Percentiles rank a stretch among this genome's conserved stretches.
Evolutionary conservation across 2,113 vertebrate species (phyloP).

Genomic region (Ifrita kowaldi): DNA sequence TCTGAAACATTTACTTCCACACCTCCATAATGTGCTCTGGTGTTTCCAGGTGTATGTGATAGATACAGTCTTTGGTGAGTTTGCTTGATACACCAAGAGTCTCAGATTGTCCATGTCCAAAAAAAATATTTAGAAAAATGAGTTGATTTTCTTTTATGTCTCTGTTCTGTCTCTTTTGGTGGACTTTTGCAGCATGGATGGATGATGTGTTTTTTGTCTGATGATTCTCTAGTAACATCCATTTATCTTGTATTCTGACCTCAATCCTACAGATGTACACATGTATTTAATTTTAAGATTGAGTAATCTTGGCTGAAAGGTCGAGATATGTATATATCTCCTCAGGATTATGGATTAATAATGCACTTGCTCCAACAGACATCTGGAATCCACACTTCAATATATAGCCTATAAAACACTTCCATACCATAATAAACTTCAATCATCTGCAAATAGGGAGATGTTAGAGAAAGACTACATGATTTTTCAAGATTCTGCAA

Average conservation of each 20-base stretch:
- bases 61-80: background rate
- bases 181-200: background rate
- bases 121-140: background rate
- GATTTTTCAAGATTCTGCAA: constrained; percentile 16
- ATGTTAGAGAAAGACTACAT: background rate
- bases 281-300: constrained; percentile 40
- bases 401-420: background rate
- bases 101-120: background rate
- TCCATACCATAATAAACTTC: background rate
- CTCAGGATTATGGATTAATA: constrained; percentile 41
- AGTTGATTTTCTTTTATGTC: constrained; percentile 1
- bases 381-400: constrained; percentile 46
- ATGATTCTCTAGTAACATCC: background rate
- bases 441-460: constrained; percentile 14
- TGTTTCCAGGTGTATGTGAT: background rate
- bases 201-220: constrained; percentile 30
- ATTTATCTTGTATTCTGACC: constrained; percentile 16
- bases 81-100: background rate
- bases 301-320: constrained; percentile 43
- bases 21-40: background rate
- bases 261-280: constrained; percentile 27
- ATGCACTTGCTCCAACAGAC: constrained; percentile 8
- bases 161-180: background rate
- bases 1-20: background rate
- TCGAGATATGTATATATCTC: background rate